Conservation (phyloP, 2,797 vertebrate genomes). For the Rhodeus uyekii region DNA sequence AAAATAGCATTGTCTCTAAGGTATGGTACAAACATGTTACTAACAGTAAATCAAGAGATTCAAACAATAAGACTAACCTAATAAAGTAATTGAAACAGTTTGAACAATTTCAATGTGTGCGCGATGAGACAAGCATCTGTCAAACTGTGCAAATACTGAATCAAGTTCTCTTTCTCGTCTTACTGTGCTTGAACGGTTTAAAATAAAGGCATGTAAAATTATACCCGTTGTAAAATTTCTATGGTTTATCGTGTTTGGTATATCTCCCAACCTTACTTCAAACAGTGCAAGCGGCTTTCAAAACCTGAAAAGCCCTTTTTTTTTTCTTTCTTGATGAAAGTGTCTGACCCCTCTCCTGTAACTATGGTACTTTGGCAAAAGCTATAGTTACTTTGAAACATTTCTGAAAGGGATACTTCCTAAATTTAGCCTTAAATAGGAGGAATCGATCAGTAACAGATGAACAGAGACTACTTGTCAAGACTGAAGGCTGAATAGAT, state of each 20-base stretch:
- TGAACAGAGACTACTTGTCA: neutral
- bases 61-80: too few relatives aligned
- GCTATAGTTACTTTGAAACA: neutral
- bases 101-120: too few relatives aligned
- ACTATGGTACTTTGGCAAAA: neutral
- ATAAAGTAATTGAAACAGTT: too few relatives aligned
- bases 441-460: neutral
- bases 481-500: neutral
- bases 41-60: too few relatives aligned
- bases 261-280: neutral
- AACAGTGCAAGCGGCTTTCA: neutral
- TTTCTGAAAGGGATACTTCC: neutral
- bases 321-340: neutral
- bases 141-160: neutral
- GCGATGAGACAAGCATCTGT: neutral
- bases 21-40: too few relatives aligned
- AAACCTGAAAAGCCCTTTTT: neutral
- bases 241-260: too few relatives aligned
- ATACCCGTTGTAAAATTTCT: neutral
- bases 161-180: neutral
- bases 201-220: neutral
- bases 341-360: too few relatives aligned
- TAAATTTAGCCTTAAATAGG: neutral
- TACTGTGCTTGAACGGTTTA: neutral
- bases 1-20: too few relatives aligned